These are phyloP conservation scores for Acomys russatus DNA, from an alignment of 2,797 vertebrate species.

Conservation along the genomic window DNA sequence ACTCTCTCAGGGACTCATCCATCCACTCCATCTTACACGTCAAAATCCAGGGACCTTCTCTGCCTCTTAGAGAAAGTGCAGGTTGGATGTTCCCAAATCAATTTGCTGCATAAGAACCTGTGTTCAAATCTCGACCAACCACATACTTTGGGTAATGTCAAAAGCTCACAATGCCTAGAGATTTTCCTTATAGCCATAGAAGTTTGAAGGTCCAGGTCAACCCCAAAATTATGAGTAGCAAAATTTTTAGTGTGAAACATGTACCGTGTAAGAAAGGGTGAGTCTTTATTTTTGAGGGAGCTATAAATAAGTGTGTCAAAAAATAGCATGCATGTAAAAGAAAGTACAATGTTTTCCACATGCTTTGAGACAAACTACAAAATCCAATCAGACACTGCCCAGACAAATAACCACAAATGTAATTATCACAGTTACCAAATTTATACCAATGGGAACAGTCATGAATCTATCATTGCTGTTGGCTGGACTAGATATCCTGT, in stretches of 20 bases:
- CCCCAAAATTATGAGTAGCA: background rate
- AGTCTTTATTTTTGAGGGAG: background rate
- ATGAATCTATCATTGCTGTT: background rate
- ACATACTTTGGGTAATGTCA: background rate
- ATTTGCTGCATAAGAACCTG: background rate
- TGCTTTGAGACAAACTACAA: background rate
- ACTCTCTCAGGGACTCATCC: background rate
- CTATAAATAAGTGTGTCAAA: background rate
- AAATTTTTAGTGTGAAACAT: constrained; percentile 13
- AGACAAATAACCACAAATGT: background rate
- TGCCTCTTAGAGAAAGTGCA: background rate
- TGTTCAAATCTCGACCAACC: background rate
- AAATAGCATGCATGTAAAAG: background rate
- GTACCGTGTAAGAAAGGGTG: background rate
- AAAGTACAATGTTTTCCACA: background rate
- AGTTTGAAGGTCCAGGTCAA: background rate
- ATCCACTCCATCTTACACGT: background rate
- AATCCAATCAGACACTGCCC: background rate
- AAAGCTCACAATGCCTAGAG: background rate
- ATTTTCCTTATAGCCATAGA: background rate
- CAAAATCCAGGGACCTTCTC: background rate
- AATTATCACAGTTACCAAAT: background rate
- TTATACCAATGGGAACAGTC: background rate
- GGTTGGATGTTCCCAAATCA: background rate
- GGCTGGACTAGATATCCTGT: background rate